Base-by-base conservation (phyloP, 2,888 invertebrate species). In the Thymelicus lineola region DNA sequence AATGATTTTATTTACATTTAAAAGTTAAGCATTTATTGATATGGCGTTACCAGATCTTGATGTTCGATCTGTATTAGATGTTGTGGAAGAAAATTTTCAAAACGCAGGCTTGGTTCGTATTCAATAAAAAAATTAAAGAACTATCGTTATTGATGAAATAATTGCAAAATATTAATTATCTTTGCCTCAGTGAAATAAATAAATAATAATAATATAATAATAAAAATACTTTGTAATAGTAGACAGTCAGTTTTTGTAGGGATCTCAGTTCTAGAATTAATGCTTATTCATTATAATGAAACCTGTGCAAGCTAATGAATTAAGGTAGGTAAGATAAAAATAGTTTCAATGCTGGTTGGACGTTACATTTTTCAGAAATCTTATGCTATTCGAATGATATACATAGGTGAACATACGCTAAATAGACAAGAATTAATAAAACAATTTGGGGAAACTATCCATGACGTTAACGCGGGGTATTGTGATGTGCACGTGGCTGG, bases 371-470 rank as follows among this genome's bases (percentile, higher is more conserved):
- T 90, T 72, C 83, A 94, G 94, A 92, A 90, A 89, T 81, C 90
- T 6, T 94, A 88, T 72, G 89, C 91, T 1, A 85, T 90, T 74
- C 91, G 94, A 53, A 86, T 93, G 82, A 86, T 94, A 72, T 94
- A 94, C 74, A 82, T 85, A 5, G 94, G 94, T 1, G 93, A 94
- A 71, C 94, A 94, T 74, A 79, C 81, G 1, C 74, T 91, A 46
- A 73, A 79, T 0, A 86, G 86, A 75, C 82, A 87, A 6, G 88
- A 90, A 68, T 80, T 93, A 55, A 87, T 87, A 62, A 69, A 80
- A 36, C 76, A 85, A 38, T 87, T 94, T 71, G 70, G 80, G 46
- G 82, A 81, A 69, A 84, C 86, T 0, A 79, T 94, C 9, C 69
- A 81, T 7, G 80, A 71, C 59, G 89, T 91, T 1, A 94, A 94